A percentile compares a stretch with the other conserved stretches of the same genome.
Conservation (phyloP, 2,888 invertebrate species). For the Aproaerema taeniolella region DNA sequence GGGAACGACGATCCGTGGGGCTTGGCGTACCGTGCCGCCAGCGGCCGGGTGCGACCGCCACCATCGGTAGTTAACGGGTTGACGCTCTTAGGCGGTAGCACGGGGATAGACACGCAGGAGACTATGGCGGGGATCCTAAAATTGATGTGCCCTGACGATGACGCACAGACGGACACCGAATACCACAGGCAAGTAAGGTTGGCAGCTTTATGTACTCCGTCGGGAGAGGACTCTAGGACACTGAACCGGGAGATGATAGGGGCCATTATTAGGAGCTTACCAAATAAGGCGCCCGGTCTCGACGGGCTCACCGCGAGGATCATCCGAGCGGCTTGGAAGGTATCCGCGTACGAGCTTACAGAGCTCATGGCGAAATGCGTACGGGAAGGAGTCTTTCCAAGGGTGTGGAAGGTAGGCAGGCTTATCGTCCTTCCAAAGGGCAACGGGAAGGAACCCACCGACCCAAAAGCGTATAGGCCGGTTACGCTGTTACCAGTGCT, state of each 20-base stretch:
- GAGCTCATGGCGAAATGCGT: slow-evolving; percentile 9
- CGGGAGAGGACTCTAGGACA: slow-evolving; percentile 18
- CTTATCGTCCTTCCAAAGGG: slow-evolving; percentile 16
- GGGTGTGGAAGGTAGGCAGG: slow-evolving; percentile 15
- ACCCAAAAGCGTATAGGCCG: background rate
- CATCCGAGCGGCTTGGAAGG: background rate
- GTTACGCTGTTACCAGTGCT: slow-evolving; percentile 18
- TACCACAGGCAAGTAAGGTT: slow-evolving; percentile 24
- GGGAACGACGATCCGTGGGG: slow-evolving; percentile 17
- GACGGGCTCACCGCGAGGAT: slow-evolving; percentile 1
- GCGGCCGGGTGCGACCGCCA: slow-evolving; percentile 21
- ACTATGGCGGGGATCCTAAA: slow-evolving; percentile 20
- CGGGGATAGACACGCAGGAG: slow-evolving; percentile 10
- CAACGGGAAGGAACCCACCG: background rate
- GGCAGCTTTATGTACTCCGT: slow-evolving; percentile 19
- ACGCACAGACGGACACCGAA: slow-evolving; percentile 11
- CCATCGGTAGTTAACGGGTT: slow-evolving; percentile 18
- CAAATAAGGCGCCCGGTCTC: slow-evolving; percentile 4
- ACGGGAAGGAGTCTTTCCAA: slow-evolving; percentile 9
- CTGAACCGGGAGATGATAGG: slow-evolving; percentile 6
- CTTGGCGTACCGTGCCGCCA: slow-evolving; percentile 22
- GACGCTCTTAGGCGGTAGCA: slow-evolving; percentile 6
- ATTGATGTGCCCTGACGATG: slow-evolving; percentile 31
- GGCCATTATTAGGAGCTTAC: slow-evolving; percentile 15
- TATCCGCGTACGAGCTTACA: background rate